Base-by-base conservation (phyloP, 2,797 vertebrate species). In the Amblyraja radiata region DNA sequence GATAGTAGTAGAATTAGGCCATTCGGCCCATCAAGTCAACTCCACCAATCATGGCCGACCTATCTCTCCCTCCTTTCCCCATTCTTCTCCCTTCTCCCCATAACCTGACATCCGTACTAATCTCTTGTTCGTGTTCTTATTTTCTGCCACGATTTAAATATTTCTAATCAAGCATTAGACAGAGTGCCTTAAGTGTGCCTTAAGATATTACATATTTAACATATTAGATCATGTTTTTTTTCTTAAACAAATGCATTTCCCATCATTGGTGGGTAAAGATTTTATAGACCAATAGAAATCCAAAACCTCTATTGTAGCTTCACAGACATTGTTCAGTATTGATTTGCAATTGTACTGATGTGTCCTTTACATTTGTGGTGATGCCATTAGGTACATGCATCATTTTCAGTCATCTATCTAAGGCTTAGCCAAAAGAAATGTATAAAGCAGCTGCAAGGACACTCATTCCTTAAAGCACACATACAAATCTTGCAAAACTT, bases 251-350 rank as follows among this genome's bases (percentile, higher is more conserved):
- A 90, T 90, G 39, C 14, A 90, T 90, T 71, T 32, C 32, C n/a
- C 65, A 90, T 39, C 86, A 90, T 6, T 21, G 36, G 8, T 23
- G 28, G n/a, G 65, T 32, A 65, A 90, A 90, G 18, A 90, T 39
- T 68, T 90, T 71, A 71, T 16, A 71, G 86, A 90, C 18, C 13
- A 63, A 90, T 90, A 71, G 16, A 90, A 90, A 90, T 68, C 65
- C 28, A 23, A 90, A 39, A 68, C 65, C 86, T 90, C 18, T 39
- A n/a, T 9, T 39, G 63, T 71, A 90, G 21, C 65, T 90, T 90
- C 68, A 58, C 86, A 90, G 63, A 71, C 86, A 13, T 39, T 71
- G 63, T 39, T 18, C 63, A 11, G 32, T 71, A 90, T 39, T 90
- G 86, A 90, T 90, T 90, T 90, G n/a, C 16, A 90, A 39, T 71